phyloP scores from a whole-genome alignment of 2,888 invertebrate genomes.

The Holacanthella duospinosa region DNA sequence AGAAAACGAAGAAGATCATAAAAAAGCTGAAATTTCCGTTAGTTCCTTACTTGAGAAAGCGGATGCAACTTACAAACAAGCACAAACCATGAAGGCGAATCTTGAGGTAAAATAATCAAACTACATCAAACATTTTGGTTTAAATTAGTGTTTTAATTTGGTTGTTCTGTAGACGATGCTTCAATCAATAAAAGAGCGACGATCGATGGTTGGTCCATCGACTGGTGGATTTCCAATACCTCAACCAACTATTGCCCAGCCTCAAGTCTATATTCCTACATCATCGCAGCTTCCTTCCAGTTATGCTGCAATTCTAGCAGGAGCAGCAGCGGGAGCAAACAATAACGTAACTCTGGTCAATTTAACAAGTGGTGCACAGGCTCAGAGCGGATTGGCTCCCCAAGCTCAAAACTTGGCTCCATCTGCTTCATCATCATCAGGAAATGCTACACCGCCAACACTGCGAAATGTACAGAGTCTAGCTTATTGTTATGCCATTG shows the following conservation, averaged over 20 bases:
- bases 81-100: constrained; percentile 79
- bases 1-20: constrained; percentile 90
- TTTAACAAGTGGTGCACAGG: not conserved
- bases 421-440: not conserved
- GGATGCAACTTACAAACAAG: constrained; percentile 81
- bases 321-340: constrained; percentile 16
- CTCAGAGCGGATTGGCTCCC: constrained; percentile 7
- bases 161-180: constrained; percentile 28
- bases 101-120: constrained; percentile 53
- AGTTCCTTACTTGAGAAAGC: constrained; percentile 86
- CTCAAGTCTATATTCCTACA: constrained; percentile 4
- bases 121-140: not conserved
- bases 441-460: constrained; percentile 34
- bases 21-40: constrained; percentile 85
- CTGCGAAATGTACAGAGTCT: constrained; percentile 63
- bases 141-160: not conserved
- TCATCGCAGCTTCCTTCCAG: constrained; percentile 6
- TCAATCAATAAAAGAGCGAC: constrained; percentile 36
- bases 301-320: constrained; percentile 7
- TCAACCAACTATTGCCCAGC: constrained; percentile 3
- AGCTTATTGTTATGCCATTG: constrained; percentile 88
- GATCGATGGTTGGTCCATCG: constrained; percentile 35
- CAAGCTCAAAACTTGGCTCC: constrained; percentile 9
- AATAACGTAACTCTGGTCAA: constrained; percentile 16
- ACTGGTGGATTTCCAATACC: constrained; percentile 1